phyloP scores from a whole-genome alignment of 2,888 invertebrate genomes.

The Phoenoteleia sp. region DNA sequence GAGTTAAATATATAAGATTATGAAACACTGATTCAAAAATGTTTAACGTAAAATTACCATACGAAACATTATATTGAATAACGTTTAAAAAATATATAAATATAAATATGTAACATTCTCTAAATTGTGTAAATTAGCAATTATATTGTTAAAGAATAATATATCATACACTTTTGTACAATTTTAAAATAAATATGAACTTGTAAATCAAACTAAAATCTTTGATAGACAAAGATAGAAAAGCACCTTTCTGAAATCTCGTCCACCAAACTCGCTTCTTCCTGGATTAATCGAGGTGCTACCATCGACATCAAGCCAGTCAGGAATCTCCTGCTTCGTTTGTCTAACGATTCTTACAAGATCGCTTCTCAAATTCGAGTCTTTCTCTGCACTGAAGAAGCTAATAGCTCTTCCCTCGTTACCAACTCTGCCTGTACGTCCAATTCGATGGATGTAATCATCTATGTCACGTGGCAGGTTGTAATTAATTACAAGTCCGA shows the following conservation, averaged over 20 bases:
- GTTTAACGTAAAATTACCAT: too few species aligned
- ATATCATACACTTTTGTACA: too few species aligned
- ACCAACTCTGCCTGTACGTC: slow-evolving; percentile 97
- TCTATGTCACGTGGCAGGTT: slow-evolving; percentile 96
- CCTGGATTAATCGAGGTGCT: slow-evolving; percentile 79
- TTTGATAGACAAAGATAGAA: too few species aligned
- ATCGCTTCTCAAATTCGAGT: slow-evolving; percentile 89
- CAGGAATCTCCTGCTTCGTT: slow-evolving; percentile 93
- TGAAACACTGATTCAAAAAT: too few species aligned
- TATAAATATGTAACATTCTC: too few species aligned
- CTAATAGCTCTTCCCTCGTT: slow-evolving; percentile 95
- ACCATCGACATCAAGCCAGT: slow-evolving; percentile 87
- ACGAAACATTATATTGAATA: too few species aligned
- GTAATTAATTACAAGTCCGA: slow-evolving; percentile 96
- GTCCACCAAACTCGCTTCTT: slow-evolving; percentile 89
- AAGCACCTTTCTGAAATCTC: slow-evolving; percentile 90
- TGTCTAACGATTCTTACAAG: slow-evolving; percentile 92
- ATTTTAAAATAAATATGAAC: too few species aligned
- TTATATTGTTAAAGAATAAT: too few species aligned
- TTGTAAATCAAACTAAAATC: too few species aligned
- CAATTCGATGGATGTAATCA: slow-evolving; percentile 98
- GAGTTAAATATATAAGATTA: too few species aligned
- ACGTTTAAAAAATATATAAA: too few species aligned
- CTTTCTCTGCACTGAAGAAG: slow-evolving; percentile 90
- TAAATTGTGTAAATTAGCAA: too few species aligned